phyloP scores from a whole-genome alignment of 2,888 invertebrate species.

The Ormia ochracea region DNA sequence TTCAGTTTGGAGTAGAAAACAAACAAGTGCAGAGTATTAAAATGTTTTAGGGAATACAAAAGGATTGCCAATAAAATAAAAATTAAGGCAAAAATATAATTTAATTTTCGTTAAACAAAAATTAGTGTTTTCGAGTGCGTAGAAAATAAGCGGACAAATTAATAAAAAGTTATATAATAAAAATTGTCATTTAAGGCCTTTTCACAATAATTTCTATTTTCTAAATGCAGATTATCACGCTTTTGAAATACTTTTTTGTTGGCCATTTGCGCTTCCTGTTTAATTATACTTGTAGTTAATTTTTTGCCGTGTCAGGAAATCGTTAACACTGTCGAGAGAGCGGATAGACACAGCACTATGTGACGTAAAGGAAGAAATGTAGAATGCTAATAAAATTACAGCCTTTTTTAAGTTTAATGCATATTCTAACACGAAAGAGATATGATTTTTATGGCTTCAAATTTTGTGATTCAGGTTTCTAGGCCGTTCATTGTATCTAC shows the following conservation, averaged over 20 bases:
- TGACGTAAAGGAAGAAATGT: conserved; percentile 13
- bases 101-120: too few relatives aligned
- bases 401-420: conserved; percentile 12
- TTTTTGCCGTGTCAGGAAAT: conserved; percentile 44
- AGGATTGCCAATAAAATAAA: too few relatives aligned
- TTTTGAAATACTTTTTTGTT: background rate
- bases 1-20: too few relatives aligned
- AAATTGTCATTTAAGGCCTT: too few relatives aligned
- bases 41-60: too few relatives aligned
- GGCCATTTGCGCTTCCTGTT: background rate
- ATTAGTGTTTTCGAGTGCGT: too few relatives aligned
- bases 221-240: too few relatives aligned
- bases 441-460: conserved; percentile 43
- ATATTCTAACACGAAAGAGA: background rate
- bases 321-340: conserved; percentile 36
- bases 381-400: conserved; percentile 32
- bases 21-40: too few relatives aligned
- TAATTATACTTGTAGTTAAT: conserved; percentile 28
- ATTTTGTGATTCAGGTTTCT: conserved; percentile 51
- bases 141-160: too few relatives aligned
- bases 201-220: background rate
- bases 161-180: too few relatives aligned
- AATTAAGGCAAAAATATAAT: too few relatives aligned
- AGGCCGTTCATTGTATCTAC: too few relatives aligned
- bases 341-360: background rate